These are phyloP conservation scores for Cydia strobilella DNA, from an alignment of 1,140 invertebrate genomes.

Conservation along the genomic window DNA sequence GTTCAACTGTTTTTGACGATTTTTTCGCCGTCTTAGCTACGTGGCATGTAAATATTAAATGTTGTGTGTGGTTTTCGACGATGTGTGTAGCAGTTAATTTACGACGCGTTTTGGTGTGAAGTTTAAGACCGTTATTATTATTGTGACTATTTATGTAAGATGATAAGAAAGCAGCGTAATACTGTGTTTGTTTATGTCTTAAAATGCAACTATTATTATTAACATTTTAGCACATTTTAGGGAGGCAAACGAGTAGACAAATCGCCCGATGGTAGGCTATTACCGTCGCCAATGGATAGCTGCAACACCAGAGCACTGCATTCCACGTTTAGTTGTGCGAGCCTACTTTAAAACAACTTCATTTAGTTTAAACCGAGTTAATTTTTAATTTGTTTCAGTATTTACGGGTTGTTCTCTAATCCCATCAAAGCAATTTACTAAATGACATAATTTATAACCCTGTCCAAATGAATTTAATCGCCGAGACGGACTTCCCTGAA, in stretches of 20 bases:
- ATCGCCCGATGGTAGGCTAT: too few relatives aligned
- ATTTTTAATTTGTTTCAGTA: neutral
- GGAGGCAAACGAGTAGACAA: too few relatives aligned
- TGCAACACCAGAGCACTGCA: too few relatives aligned
- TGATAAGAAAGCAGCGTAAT: too few relatives aligned
- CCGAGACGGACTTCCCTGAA: slow-evolving; percentile 32
- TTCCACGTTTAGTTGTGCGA: too few relatives aligned
- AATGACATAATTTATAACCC: slow-evolving; percentile 31
- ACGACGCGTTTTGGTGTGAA: neutral
- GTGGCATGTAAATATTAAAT: slow-evolving; percentile 30
- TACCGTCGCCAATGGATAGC: too few relatives aligned
- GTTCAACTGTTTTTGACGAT: slow-evolving; percentile 45
- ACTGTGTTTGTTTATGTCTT: too few relatives aligned
- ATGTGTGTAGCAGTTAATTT: neutral
- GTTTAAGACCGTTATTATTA: too few relatives aligned
- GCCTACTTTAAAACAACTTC: neutral
- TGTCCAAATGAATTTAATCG: slow-evolving; percentile 51
- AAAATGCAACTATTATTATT: too few relatives aligned
- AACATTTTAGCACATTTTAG: too few relatives aligned
- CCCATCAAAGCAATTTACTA: slow-evolving; percentile 14
- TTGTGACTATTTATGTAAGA: neutral
- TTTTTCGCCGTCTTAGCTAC: slow-evolving; percentile 34
- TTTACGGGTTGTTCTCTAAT: neutral
- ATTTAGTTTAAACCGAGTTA: neutral
- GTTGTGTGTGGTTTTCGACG: neutral